Percentiles rank a stretch among this genome's conserved stretches.
Evolutionary conservation across 2,888 invertebrate species (phyloP).

Genomic region (Aproaerema taeniolella): DNA sequence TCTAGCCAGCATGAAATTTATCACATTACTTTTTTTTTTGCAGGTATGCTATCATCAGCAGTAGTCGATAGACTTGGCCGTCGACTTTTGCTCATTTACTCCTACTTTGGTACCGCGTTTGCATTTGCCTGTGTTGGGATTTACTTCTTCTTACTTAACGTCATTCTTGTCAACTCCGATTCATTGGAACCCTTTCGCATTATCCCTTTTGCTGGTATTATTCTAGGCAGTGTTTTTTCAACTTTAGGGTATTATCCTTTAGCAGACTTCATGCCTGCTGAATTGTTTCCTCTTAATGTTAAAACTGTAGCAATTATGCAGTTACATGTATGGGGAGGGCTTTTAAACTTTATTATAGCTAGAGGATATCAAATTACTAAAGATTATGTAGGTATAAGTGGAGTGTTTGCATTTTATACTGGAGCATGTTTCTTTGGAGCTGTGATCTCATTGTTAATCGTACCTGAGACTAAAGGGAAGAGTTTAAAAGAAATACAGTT

Average conservation of each 20-base stretch:
- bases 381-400: slow-evolving; percentile 57
- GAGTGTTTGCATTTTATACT: slow-evolving; percentile 67
- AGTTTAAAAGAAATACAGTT: too few species aligned
- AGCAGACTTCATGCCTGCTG: slow-evolving; percentile 64
- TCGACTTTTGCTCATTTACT: slow-evolving; percentile 57
- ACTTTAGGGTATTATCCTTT: slow-evolving; percentile 65
- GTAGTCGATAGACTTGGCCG: slow-evolving; percentile 58
- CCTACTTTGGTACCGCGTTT: slow-evolving; percentile 44
- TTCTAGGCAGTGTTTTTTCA: slow-evolving; percentile 36
- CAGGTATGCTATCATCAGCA: slow-evolving; percentile 49
- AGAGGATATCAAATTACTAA: slow-evolving; percentile 71
- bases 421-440: slow-evolving; percentile 57
- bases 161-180: too few species aligned
- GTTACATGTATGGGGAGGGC: slow-evolving; percentile 58
- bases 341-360: slow-evolving; percentile 62
- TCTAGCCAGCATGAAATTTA: too few species aligned
- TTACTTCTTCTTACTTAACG: too few species aligned
- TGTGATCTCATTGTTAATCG: slow-evolving; percentile 55
- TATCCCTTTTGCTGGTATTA: slow-evolving; percentile 60
- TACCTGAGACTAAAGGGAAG: too few species aligned
- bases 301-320: slow-evolving; percentile 70
- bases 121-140: too few species aligned
- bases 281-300: slow-evolving; percentile 75
- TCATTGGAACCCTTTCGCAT: slow-evolving; percentile 52
- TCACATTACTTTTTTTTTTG: too few species aligned